Conservation (phyloP, 2,113 vertebrate species). For the Poicephalus meyeri region DNA sequence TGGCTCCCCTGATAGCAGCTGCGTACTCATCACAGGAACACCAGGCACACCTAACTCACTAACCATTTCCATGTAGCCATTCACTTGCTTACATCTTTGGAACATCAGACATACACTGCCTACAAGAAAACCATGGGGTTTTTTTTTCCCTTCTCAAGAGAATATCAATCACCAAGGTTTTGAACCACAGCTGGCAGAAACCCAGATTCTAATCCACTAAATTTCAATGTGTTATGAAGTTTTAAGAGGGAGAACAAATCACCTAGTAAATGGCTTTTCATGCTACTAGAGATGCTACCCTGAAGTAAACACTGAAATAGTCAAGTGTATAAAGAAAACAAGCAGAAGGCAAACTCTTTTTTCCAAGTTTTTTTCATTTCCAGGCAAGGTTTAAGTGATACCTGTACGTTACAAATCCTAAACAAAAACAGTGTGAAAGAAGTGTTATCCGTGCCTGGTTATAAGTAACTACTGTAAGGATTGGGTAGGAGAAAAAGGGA, state of each 20-base stretch:
- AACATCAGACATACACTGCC: background rate
- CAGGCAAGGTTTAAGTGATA: background rate
- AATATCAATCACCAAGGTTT: background rate
- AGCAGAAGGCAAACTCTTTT: background rate
- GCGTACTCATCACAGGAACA: background rate
- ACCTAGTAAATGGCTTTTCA: background rate
- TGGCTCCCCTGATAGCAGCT: accelerated
- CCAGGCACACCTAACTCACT: background rate
- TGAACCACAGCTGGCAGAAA: background rate
- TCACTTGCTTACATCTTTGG: background rate
- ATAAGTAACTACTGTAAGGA: background rate
- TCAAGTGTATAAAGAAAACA: background rate
- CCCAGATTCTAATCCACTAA: background rate
- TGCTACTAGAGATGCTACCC: background rate
- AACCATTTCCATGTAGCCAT: background rate
- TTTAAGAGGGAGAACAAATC: background rate
- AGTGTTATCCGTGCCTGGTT: background rate
- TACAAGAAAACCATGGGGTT: background rate
- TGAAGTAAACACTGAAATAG: background rate
- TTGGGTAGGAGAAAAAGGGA: background rate
- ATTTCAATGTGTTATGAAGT: background rate
- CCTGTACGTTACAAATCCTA: background rate
- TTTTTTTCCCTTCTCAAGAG: background rate
- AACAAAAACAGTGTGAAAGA: background rate
- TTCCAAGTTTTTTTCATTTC: background rate